Base-by-base conservation (phyloP, 2,888 invertebrate species). In the Himalopsyche tibetana region DNA sequence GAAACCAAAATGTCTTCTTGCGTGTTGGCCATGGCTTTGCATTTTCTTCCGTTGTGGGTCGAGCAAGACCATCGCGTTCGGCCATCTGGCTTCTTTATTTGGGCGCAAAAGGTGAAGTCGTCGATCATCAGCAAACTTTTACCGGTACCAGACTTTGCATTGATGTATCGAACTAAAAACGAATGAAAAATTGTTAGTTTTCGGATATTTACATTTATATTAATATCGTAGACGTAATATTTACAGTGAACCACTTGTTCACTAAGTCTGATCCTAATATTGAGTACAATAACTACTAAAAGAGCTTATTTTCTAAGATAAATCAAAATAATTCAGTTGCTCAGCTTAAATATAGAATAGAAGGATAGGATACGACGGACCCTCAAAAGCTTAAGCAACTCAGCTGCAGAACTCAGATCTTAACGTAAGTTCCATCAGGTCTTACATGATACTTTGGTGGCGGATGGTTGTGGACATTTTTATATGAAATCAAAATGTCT, bases 391-490 rank as follows among this genome's bases (percentile, higher is more conserved):
- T 0, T 28, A 28, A 28, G 2, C 28, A 0, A 28, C 28, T 28
- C 28, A 28, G 28, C 28, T 28, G 28, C 28, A 28, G 28, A 9
- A 11, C 51, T 51, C 51, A 51, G 15, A 51, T 63, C 11, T 63
- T 63, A 19, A 63, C 11, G 11, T 19, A 63, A 6, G 6, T 19
- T 19, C 28, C 63, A 19, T 63, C 63, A n/a, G 19, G 2, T 5
- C 0, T 63, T 4, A 63, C 28, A 28, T 63, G 19, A 28, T 63
- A 63, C 2, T 9, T 9, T 2, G 28, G 63, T 3, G 85, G 85
- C 4, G 80, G 82, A 80, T 85, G 85, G 40, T 82, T 82, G n/a
- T 85, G 85, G 17, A 79, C 36, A 82, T 85, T 85, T 79, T 82
- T 85, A 38, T 40, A 79, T 82, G 38, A 85, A 19, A 85, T 55